These are phyloP conservation scores for Asbolus verrucosus DNA, from an alignment of 1,140 invertebrate genomes.

Conservation along the genomic window DNA sequence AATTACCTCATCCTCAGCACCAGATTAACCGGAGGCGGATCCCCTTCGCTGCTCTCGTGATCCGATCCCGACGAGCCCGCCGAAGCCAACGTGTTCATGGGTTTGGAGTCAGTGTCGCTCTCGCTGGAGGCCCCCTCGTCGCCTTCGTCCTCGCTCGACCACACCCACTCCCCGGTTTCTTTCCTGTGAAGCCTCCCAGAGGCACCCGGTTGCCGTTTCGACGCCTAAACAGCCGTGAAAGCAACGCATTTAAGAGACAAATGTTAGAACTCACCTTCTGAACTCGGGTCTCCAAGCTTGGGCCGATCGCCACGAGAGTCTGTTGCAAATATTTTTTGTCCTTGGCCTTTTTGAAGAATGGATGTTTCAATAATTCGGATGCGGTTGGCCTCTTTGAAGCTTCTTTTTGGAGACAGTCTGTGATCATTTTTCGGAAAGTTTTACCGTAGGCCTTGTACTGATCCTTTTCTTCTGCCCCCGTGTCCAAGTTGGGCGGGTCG, in stretches of 20 bases:
- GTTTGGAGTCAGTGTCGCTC: slow-evolving; percentile 68
- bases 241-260: neutral
- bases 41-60: slow-evolving; percentile 70
- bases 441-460: slow-evolving; percentile 98
- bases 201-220: slow-evolving; percentile 87
- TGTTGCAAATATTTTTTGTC: slow-evolving; percentile 95
- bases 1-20: slow-evolving; percentile 80
- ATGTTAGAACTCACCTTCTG: slow-evolving; percentile 77
- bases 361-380: slow-evolving; percentile 97
- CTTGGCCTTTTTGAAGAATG: slow-evolving; percentile 99
- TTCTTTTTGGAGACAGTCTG: slow-evolving; percentile 95
- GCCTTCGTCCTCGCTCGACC: slow-evolving; percentile 93
- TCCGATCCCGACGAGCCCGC: slow-evolving; percentile 93
- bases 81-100: slow-evolving; percentile 71
- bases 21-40: slow-evolving; percentile 73
- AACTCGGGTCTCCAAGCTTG: slow-evolving; percentile 87
- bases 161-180: slow-evolving; percentile 97
- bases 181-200: slow-evolving; percentile 93
- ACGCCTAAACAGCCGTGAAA: slow-evolving; percentile 68
- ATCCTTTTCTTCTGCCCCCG: slow-evolving; percentile 95
- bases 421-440: slow-evolving; percentile 95
- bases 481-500: slow-evolving; percentile 96
- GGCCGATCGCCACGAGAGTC: slow-evolving; percentile 87
- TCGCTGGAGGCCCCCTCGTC: slow-evolving; percentile 73
- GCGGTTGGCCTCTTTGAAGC: slow-evolving; percentile 95